A percentile compares a stretch with the other conserved stretches of the same genome.
These are phyloP conservation scores for Platycheirus albimanus DNA, from an alignment of 2,888 invertebrate species.

Conservation along the genomic window DNA sequence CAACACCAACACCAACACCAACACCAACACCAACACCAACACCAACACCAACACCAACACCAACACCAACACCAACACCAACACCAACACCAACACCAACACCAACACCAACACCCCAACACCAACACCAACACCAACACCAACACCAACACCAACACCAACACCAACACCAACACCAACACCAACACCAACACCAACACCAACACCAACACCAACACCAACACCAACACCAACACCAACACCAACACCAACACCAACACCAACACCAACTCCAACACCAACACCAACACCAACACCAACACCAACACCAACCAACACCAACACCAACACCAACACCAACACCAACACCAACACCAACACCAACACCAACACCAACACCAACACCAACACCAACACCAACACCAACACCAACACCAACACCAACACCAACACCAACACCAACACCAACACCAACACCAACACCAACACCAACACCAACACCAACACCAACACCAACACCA, in stretches of 20 bases:
- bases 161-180: neutral
- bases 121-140: neutral
- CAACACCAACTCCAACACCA: neutral
- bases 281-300: neutral
- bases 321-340: constrained; percentile 9
- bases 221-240: neutral
- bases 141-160: neutral
- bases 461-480: neutral
- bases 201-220: neutral
- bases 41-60: neutral
- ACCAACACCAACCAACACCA: neutral
- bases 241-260: neutral
- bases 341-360: constrained; percentile 1
- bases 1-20: neutral
- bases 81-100: neutral
- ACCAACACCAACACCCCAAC: neutral
- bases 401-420: neutral
- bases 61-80: neutral
- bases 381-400: neutral
- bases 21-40: neutral
- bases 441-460: neutral
- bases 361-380: neutral
- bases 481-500: neutral
- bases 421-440: neutral
- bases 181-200: neutral